These are phyloP conservation scores for Asbolus verrucosus DNA, from an alignment of 1,140 invertebrate species.

Conservation along the genomic window DNA sequence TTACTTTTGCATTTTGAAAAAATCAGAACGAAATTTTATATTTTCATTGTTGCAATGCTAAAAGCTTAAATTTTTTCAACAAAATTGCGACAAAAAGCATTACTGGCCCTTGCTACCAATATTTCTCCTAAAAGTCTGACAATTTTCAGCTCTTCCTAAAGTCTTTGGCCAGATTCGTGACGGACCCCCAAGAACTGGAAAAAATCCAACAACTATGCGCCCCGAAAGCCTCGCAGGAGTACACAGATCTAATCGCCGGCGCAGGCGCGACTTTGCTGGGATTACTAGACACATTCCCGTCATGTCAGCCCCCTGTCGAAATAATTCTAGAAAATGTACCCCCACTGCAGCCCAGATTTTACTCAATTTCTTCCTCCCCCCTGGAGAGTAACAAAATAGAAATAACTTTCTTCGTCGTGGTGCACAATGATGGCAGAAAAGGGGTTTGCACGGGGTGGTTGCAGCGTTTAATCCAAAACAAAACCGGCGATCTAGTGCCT, in stretches of 20 bases:
- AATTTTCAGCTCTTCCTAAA: conserved; percentile 72
- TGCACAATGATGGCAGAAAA: conserved; percentile 67
- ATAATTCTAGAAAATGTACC: conserved; percentile 79
- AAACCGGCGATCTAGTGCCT: conserved; percentile 61
- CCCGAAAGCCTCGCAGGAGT: conserved; percentile 73
- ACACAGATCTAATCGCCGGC: conserved; percentile 72
- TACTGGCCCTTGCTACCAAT: conserved; percentile 46
- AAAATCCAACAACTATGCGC: conserved; percentile 75
- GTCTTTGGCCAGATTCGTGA: conserved; percentile 71
- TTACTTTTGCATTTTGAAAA: too few relatives aligned
- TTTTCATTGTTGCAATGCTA: too few relatives aligned
- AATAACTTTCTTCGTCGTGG: conserved; percentile 78
- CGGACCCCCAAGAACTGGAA: conserved; percentile 72
- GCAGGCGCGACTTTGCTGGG: conserved; percentile 73
- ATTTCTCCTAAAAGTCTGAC: conserved; percentile 44
- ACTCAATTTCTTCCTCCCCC: conserved; percentile 82
- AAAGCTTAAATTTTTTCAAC: too few relatives aligned
- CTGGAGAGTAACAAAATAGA: conserved; percentile 67
- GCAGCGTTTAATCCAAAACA: conserved; percentile 61
- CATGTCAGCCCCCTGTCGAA: conserved; percentile 74
- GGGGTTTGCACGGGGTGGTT: conserved; percentile 80
- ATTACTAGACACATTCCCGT: conserved; percentile 73
- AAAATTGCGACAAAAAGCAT: too few relatives aligned
- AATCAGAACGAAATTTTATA: too few relatives aligned
- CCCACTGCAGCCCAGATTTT: conserved; percentile 79